Evolutionary conservation across 2,888 invertebrate genomes (phyloP).

Genomic region (Gibbula magus): DNA sequence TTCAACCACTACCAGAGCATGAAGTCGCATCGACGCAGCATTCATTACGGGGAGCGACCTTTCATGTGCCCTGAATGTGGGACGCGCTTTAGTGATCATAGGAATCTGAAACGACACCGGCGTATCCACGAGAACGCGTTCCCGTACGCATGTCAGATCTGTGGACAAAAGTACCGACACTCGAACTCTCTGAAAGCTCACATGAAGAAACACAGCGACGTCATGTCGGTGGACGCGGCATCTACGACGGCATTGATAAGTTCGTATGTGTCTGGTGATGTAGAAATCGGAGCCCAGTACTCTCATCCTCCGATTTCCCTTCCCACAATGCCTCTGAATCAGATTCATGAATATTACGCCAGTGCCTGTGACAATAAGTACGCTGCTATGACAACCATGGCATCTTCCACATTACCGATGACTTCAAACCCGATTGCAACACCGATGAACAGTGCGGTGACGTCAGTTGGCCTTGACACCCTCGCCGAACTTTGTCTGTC

Average conservation of each 20-base stretch:
- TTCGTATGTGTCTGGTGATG: neutral
- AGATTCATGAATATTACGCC: conserved; percentile 3
- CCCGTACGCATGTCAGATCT: conserved; percentile 57
- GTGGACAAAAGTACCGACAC: conserved; percentile 61
- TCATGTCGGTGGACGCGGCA: conserved; percentile 44
- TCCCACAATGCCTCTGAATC: neutral
- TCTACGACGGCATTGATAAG: conserved; percentile 40
- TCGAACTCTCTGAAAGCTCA: conserved; percentile 63
- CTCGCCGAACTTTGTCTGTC: conserved; percentile 4
- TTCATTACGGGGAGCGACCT: conserved; percentile 50
- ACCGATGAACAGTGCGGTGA: neutral
- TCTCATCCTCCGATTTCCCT: neutral
- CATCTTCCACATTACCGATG: neutral
- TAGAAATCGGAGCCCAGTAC: neutral
- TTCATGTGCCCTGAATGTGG: conserved; percentile 47
- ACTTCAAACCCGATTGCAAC: neutral
- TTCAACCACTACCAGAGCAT: conserved; percentile 45
- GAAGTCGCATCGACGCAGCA: conserved; percentile 42
- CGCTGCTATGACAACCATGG: neutral
- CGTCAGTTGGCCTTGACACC: neutral
- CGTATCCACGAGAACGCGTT: conserved; percentile 58
- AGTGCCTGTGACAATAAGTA: conserved; percentile 9
- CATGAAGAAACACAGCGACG: conserved; percentile 42
- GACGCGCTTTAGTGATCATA: conserved; percentile 44
- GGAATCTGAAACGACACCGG: conserved; percentile 60